Conservation (phyloP, 2,888 invertebrate species). For the Diarsia rubi region DNA sequence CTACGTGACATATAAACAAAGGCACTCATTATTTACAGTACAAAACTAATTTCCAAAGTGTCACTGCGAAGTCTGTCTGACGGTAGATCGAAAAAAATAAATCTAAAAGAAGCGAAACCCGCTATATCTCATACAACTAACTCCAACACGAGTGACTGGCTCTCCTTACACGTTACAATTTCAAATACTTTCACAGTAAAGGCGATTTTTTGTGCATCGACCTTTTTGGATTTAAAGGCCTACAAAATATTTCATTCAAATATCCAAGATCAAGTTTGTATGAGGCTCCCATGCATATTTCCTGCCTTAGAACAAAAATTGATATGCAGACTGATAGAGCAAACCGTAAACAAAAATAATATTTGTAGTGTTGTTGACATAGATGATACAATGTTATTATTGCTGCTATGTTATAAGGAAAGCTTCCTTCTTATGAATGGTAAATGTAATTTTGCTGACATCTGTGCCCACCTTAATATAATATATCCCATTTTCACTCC, state of each 20-base stretch:
- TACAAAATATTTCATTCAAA: constrained; percentile 7
- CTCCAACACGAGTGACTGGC: constrained; percentile 3
- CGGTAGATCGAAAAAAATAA: constrained; percentile 65
- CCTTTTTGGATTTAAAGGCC: constrained; percentile 3
- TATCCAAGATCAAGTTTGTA: constrained; percentile 8
- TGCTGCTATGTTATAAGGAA: constrained; percentile 1
- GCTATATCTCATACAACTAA: constrained; percentile 63
- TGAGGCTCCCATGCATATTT: constrained; percentile 2
- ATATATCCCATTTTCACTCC: constrained; percentile 28
- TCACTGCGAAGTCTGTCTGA: constrained; percentile 72
- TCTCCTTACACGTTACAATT: constrained; percentile 17
- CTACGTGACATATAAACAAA: constrained; percentile 47
- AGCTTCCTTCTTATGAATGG: constrained; percentile 19
- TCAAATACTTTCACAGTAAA: constrained; percentile 10
- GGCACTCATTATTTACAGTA: constrained; percentile 73
- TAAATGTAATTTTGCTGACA: constrained; percentile 36
- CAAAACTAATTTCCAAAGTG: constrained; percentile 80
- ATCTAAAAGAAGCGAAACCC: constrained; percentile 67
- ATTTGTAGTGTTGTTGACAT: constrained; percentile 24
- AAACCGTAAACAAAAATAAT: constrained; percentile 11
- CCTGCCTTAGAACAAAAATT: constrained; percentile 34
- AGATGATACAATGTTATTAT: constrained; percentile 19
- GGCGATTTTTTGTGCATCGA: constrained; percentile 3
- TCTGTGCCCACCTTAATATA: constrained; percentile 20
- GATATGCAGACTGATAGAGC: constrained; percentile 13